Evolutionary conservation across 2,888 invertebrate species (phyloP).

Genomic region (Tholera decimalis): DNA sequence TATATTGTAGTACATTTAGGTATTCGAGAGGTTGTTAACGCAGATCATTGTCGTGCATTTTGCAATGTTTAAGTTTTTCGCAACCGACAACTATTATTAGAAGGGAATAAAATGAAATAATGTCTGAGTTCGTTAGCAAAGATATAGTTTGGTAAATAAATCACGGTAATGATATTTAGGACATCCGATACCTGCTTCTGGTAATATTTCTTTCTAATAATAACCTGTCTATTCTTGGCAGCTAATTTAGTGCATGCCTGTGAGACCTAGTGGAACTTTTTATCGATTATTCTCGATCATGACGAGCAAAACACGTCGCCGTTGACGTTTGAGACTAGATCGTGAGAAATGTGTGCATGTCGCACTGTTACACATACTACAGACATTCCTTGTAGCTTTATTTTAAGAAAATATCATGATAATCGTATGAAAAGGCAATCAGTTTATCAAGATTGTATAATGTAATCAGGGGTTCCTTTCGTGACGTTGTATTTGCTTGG

Average conservation of each 20-base stretch:
- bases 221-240: not conserved
- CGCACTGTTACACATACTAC: constrained; percentile 45
- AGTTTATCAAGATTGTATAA: not conserved
- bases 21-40: constrained; percentile 53
- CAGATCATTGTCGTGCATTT: constrained; percentile 56
- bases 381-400: constrained; percentile 29
- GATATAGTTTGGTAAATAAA: not conserved
- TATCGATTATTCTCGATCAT: constrained; percentile 75
- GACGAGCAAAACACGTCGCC: constrained; percentile 71
- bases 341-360: constrained; percentile 75
- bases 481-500: not conserved
- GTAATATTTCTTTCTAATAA: not conserved
- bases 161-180: not conserved
- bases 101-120: constrained; percentile 41
- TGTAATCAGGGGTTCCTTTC: not conserved
- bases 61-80: constrained; percentile 60
- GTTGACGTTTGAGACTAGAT: constrained; percentile 69
- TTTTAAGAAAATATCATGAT: constrained; percentile 15
- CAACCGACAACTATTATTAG: constrained; percentile 50
- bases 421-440: not conserved
- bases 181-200: not conserved
- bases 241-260: constrained; percentile 16
- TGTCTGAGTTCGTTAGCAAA: not conserved
- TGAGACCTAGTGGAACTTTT: constrained; percentile 59
- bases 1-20: constrained; percentile 50